phyloP scores from a whole-genome alignment of 2,113 vertebrate genomes.

The Oplegnathus fasciatus region DNA sequence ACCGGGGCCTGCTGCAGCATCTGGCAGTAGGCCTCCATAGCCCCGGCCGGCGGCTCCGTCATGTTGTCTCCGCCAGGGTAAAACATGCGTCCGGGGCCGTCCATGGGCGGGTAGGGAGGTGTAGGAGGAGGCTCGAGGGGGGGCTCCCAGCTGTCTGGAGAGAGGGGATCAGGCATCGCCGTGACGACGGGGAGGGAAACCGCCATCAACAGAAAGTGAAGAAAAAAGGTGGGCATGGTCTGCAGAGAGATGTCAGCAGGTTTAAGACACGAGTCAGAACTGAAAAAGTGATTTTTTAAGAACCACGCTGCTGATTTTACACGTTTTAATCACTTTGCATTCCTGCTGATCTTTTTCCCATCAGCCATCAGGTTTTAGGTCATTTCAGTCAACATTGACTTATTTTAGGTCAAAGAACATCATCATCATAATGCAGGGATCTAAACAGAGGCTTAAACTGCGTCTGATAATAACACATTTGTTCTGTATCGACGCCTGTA shows the following conservation, averaged over 20 bases:
- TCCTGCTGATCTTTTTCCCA: background rate
- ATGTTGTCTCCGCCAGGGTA: background rate
- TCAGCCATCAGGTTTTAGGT: background rate
- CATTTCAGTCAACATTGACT: background rate
- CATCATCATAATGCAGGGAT: too few relatives aligned
- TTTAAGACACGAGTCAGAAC: too few relatives aligned
- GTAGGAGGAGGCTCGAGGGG: background rate
- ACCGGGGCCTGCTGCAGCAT: conserved; percentile 54
- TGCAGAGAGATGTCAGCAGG: background rate
- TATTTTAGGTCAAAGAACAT: too few relatives aligned
- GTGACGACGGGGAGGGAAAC: conserved; percentile 17
- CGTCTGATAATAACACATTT: too few relatives aligned
- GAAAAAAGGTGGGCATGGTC: conserved; percentile 28
- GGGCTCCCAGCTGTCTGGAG: background rate
- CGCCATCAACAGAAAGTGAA: conserved; percentile 37
- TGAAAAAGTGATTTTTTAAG: too few relatives aligned
- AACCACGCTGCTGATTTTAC: background rate
- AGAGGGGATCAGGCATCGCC: conserved; percentile 21
- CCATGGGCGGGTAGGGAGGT: background rate
- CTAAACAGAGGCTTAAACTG: too few relatives aligned
- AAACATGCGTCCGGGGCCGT: background rate
- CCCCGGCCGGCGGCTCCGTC: background rate
- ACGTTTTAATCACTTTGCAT: too few relatives aligned
- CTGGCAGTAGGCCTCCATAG: conserved; percentile 62
- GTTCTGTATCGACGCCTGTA: too few relatives aligned